A percentile compares a stretch with the other conserved stretches of the same genome.
Conservation (phyloP, 2,888 invertebrate species). For the Phytoseiulus persimilis region DNA sequence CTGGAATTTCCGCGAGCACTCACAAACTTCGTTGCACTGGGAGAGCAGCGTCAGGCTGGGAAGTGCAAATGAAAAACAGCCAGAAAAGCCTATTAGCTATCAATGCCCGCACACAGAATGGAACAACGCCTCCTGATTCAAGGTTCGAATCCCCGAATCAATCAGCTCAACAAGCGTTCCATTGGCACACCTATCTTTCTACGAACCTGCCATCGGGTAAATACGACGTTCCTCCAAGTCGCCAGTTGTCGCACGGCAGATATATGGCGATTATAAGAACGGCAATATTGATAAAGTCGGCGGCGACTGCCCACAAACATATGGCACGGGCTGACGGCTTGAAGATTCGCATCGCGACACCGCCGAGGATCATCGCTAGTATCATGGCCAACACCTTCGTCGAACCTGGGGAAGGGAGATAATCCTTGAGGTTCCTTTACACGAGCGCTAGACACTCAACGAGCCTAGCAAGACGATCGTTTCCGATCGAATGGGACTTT, state of each 20-base stretch:
- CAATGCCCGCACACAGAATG: not conserved
- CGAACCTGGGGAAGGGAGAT: not conserved
- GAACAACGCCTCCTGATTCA: no score
- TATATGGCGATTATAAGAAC: not conserved
- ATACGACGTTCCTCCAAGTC: not conserved
- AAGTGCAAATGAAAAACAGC: not conserved
- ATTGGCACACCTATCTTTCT: no score
- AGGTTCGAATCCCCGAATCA: no score
- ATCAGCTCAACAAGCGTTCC: no score
- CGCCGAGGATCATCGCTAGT: not conserved
- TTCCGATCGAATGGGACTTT: no score
- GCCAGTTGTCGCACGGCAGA: slow-evolving; percentile 17
- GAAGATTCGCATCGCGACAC: slow-evolving; percentile 8
- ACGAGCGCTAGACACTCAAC: no score
- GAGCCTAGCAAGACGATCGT: no score
- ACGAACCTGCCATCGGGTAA: not conserved
- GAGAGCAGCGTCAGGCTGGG: not conserved
- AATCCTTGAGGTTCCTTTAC: no score
- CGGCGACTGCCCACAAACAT: not conserved
- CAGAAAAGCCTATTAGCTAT: not conserved
- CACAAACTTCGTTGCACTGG: not conserved
- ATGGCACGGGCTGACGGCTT: not conserved
- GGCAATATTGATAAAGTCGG: not conserved
- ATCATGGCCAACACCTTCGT: slow-evolving; percentile 34
- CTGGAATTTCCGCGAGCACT: not conserved